Evolutionary conservation across 2,797 vertebrate species (phyloP).

Genomic region (Hippopotamyrus pictus): DNA sequence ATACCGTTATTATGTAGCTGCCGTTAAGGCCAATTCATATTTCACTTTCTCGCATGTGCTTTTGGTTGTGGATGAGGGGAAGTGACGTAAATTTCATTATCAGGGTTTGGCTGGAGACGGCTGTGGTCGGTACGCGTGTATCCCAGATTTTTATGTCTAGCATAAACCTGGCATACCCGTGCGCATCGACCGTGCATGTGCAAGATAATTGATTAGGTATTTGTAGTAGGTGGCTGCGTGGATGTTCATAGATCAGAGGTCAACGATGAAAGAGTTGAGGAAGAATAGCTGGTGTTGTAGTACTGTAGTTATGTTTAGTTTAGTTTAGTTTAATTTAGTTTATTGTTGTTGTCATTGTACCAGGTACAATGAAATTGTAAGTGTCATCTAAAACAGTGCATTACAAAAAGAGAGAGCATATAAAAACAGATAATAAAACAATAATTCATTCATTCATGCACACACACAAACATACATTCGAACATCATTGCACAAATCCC

Average conservation of each 20-base stretch:
- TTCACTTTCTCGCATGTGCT: neutral
- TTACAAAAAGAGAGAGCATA: neutral
- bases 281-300: neutral
- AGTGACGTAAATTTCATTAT: neutral
- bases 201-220: neutral
- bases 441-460: neutral
- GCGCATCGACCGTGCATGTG: neutral
- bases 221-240: neutral
- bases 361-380: neutral
- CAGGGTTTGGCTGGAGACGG: neutral
- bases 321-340: neutral
- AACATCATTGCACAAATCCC: neutral
- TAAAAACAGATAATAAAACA: neutral
- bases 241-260: neutral
- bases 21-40: neutral
- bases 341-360: neutral
- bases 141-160: neutral
- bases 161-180: neutral
- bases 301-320: neutral
- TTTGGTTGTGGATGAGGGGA: neutral
- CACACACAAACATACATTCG: neutral
- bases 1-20: slow-evolving; percentile 24
- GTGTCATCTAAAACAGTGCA: neutral
- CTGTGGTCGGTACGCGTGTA: neutral
- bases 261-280: neutral